Percentiles rank a stretch among this genome's conserved stretches.
These are phyloP conservation scores for Choristoneura fumiferana DNA, from an alignment of 1,140 invertebrate genomes.

Conservation along the genomic window DNA sequence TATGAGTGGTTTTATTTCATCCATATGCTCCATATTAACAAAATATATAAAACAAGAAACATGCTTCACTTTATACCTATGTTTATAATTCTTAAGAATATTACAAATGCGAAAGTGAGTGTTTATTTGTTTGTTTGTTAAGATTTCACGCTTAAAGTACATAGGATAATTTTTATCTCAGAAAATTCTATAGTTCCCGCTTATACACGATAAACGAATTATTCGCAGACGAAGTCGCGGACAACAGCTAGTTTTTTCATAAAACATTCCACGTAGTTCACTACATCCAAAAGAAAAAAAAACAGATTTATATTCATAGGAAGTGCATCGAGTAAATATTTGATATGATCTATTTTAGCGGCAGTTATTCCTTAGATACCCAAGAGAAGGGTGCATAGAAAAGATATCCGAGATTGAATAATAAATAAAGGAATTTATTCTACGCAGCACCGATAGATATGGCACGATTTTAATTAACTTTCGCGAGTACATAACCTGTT, in stretches of 20 bases:
- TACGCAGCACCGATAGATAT: slow-evolving; percentile 8
- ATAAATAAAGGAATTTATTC: slow-evolving; percentile 9
- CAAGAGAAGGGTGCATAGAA: slow-evolving; percentile 6
- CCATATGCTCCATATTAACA: too few species aligned
- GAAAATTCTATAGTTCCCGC: too few species aligned
- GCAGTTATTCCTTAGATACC: neutral
- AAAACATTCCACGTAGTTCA: slow-evolving; percentile 15
- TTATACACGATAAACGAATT: too few species aligned
- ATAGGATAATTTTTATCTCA: too few species aligned
- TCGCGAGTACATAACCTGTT: slow-evolving; percentile 8
- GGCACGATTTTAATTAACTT: slow-evolving; percentile 18
- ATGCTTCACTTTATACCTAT: too few species aligned
- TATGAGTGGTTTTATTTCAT: slow-evolving; percentile 28
- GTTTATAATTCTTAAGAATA: too few species aligned
- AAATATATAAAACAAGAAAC: too few species aligned
- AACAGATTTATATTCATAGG: slow-evolving; percentile 5
- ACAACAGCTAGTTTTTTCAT: too few species aligned
- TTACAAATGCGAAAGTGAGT: too few species aligned
- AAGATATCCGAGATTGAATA: slow-evolving; percentile 11
- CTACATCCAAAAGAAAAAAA: slow-evolving; percentile 35
- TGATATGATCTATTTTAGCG: neutral
- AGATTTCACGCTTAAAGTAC: too few species aligned
- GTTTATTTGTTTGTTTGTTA: too few species aligned
- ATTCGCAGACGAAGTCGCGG: too few species aligned
- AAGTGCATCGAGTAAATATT: neutral